Base-by-base conservation (phyloP, 2,113 vertebrate genomes). In the Steatornis caripensis region DNA sequence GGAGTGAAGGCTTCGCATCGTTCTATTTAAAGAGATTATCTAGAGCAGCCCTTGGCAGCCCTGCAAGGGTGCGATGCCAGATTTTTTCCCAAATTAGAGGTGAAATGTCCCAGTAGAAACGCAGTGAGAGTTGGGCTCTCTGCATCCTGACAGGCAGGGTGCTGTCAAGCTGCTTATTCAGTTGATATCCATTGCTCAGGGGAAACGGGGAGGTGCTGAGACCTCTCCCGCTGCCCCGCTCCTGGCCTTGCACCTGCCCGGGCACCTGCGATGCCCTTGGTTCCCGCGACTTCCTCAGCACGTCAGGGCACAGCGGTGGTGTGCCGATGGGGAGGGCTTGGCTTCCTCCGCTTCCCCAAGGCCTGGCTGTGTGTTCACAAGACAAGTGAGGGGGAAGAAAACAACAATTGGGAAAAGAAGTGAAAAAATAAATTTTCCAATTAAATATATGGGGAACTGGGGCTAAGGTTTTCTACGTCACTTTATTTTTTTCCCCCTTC, bases 1-100 rank as follows among this genome's bases (percentile, higher is more conserved):
- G 0, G 61, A 78, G 80, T 43, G 58, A 90, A 94, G 94, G 39
- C 71, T 94, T 95, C 4, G 10, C 4, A 1, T 87, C 10, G 0
- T 92, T 89, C 91, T 94, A 85, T 95, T 96, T 95, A 80, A 88
- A 96, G 91, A 89, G 81, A 84, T 96, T 92, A 90, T 95, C 83
- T 94, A 6, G 83, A 93, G 86, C 87, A 77, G 87, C 77, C 87
- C 37, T 93, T 95, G 93, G 92, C 92, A 95, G 90, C 39, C 53
- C 61, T 9, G 41, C 39, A 8, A 1, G 66, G 34, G 19, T 85
- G 88, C 30, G 43, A 30, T 83, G 95, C 90, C 96, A 95, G 92
- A 82, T 51, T 72, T 90, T 92, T 94, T 88, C 82, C 82, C 53
- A 88, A 76, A 91, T 85, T 75, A 95, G 82, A 94, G 94, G 90